Evolutionary conservation across 2,113 vertebrate species (phyloP), one percentile per base, ranked within the genome.

Genomic region (Phainopepla nitens): DNA sequence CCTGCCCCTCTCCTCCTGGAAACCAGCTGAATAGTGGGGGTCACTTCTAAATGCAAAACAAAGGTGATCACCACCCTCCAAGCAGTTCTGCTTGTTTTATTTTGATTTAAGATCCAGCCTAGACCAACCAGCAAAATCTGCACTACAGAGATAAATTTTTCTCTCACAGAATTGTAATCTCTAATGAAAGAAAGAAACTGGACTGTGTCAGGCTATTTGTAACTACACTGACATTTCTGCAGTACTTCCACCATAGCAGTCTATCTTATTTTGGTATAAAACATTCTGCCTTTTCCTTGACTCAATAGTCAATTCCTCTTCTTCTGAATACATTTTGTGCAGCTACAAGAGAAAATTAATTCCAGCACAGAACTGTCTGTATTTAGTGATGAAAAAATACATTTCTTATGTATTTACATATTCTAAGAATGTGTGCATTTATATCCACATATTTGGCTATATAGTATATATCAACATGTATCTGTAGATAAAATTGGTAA

Each of bases 1-100:
- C 9, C 15, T 15, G 8, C 11, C 24, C 24, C 3, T 21, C 20
- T 3, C 1, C 5, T 20, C 22, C 4, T 2, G 1, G n/a, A 28
- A 82, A 27, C 5, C 44, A 66, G 10, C 10, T 70, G n/a, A 47
- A 70, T 8, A 35, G 6, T 7, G 50, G 11, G 16, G 33, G 29
- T 73, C 54, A 66, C 11, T 62, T 42, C 28, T 47, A 78, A 70
- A 7, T 11, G 27, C 7, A 68, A 70, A 69, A 39, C 14, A 41
- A 54, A 76, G 15, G n/a, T 49, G 15, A 54, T 12, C 23, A 15
- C n/a, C 7, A 33, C 6, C 6, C 11, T 68, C 27, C 19, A 10
- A 36, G 36, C 8, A 73, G 18, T 71, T 93, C 41, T 31, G 10
- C 12, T 75, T 85, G 7, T 24, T 93, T 87, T 47, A 39, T 44